phyloP scores from a whole-genome alignment of 64 coral and sea anemone species.

The Dendronephthya gigantea region DNA sequence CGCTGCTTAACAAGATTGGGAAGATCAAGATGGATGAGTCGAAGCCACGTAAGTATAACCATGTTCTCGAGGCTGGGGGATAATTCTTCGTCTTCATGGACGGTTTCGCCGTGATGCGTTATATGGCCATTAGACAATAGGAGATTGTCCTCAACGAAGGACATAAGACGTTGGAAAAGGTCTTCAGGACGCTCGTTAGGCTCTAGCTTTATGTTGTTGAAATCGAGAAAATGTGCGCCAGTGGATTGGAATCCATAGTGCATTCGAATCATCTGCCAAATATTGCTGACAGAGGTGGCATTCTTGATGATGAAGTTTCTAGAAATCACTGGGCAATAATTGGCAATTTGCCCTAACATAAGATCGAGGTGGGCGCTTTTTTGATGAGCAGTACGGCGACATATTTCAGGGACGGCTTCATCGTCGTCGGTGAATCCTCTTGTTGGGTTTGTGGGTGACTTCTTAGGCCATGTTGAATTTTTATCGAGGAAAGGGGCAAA shows the following conservation, averaged over 20 bases:
- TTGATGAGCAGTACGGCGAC: background rate
- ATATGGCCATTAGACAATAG: conserved; percentile 10
- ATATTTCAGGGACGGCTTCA: background rate
- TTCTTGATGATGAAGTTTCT: conserved; percentile 8
- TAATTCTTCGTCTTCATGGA: background rate
- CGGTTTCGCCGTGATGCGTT: conserved; percentile 19
- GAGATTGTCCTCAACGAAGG: background rate
- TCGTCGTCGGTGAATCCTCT: background rate
- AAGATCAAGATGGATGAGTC: conserved; percentile 24
- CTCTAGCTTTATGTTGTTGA: background rate
- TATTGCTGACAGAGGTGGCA: background rate
- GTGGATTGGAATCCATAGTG: conserved; percentile 25
- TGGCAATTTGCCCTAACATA: conserved; percentile 2
- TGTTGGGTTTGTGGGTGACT: background rate
- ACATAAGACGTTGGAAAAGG: background rate
- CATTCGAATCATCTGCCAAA: conserved; percentile 21
- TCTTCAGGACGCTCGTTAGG: background rate
- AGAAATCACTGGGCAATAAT: background rate
- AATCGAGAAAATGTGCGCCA: conserved; percentile 17
- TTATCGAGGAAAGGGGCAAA: background rate
- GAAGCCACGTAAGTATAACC: conserved; percentile 5
- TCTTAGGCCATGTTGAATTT: background rate
- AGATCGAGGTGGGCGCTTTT: background rate
- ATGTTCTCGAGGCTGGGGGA: conserved; percentile 29
- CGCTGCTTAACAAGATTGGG: conserved; percentile 33